phyloP scores from a whole-genome alignment of 2,113 vertebrate genomes.

The Pseudopipra pipra region DNA sequence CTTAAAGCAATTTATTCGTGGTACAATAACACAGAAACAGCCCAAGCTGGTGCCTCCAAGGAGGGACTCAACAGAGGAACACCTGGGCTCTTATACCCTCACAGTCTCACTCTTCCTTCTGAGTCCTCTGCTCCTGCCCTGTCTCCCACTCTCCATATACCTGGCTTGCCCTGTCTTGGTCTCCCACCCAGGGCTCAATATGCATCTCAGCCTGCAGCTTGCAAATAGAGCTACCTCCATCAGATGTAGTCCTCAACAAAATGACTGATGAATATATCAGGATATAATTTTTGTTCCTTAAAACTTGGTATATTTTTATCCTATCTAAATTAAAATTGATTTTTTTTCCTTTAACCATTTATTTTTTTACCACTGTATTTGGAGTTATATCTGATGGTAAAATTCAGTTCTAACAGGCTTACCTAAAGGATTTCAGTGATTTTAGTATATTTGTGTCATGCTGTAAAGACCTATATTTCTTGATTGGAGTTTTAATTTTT shows the following conservation, averaged over 20 bases:
- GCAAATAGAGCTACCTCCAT: background rate
- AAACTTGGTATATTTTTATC: background rate
- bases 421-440: background rate
- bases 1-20: background rate
- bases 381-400: background rate
- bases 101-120: background rate
- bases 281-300: background rate
- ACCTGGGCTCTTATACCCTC: background rate
- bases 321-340: background rate
- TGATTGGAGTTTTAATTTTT: background rate
- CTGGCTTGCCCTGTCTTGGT: accelerated
- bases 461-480: background rate
- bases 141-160: background rate
- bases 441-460: background rate
- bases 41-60: accelerated
- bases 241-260: background rate
- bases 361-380: background rate
- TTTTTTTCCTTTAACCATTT: background rate
- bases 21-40: background rate
- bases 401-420: background rate
- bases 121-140: background rate
- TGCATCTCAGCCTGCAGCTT: background rate
- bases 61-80: background rate
- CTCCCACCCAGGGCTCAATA: background rate
- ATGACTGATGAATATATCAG: background rate